These are phyloP conservation scores for Harpegnathos saltator DNA, from an alignment of 1,140 invertebrate species.

Conservation along the genomic window DNA sequence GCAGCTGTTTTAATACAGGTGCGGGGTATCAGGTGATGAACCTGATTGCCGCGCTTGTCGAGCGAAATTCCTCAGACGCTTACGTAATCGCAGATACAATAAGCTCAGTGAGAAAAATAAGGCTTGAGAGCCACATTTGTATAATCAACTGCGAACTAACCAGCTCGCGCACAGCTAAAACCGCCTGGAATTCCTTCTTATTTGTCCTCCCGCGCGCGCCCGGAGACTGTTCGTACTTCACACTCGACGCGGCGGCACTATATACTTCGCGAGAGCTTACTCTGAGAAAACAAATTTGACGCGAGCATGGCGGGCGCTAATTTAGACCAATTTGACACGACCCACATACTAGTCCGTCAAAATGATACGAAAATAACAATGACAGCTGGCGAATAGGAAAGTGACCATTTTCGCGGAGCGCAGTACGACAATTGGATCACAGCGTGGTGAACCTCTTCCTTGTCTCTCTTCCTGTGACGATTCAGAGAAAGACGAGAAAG, in stretches of 20 bases:
- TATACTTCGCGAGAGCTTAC: constrained; percentile 8
- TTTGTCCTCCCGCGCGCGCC: constrained; percentile 44
- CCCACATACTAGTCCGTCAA: not conserved
- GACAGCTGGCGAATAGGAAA: not conserved
- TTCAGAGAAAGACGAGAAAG: too few relatives aligned
- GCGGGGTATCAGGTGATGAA: constrained; percentile 51
- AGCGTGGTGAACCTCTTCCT: too few relatives aligned
- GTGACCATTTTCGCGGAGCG: not conserved
- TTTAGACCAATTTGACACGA: not conserved
- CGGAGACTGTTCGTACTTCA: constrained; percentile 21
- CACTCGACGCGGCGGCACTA: not conserved
- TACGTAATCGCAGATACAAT: constrained; percentile 55
- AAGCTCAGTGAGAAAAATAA: constrained; percentile 47
- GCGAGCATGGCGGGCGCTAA: not conserved
- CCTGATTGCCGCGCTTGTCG: constrained; percentile 38
- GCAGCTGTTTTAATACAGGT: constrained; percentile 68
- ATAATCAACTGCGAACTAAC: constrained; percentile 46
- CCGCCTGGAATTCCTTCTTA: constrained; percentile 56
- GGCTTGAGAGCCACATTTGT: constrained; percentile 60
- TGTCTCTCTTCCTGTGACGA: too few relatives aligned
- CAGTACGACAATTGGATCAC: too few relatives aligned
- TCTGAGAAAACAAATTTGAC: not conserved
- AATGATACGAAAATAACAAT: not conserved
- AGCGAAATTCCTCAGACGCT: constrained; percentile 54
- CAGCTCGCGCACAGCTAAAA: not conserved